phyloP scores from a whole-genome alignment of 2,888 invertebrate species.

The Seira sanloemensis region DNA sequence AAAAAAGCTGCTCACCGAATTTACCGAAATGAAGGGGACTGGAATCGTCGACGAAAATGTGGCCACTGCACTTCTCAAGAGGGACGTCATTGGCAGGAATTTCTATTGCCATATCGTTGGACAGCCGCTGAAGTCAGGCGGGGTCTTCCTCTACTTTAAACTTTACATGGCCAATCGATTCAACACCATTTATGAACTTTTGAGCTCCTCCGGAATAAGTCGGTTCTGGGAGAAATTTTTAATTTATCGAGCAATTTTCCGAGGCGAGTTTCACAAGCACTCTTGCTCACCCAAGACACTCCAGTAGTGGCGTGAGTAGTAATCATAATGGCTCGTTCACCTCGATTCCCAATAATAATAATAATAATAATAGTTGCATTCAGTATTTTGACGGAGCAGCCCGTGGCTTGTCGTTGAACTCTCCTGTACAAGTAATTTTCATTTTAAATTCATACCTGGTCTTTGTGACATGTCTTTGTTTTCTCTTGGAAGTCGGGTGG shows the following conservation, averaged over 20 bases:
- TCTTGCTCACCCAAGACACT: too few species aligned
- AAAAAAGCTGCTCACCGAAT: neutral
- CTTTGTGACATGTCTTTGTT: neutral
- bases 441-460: neutral
- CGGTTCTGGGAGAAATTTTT: neutral
- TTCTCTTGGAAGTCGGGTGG: neutral
- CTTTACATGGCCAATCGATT: neutral
- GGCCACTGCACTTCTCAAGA: neutral
- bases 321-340: too few species aligned
- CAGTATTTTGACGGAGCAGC: too few species aligned
- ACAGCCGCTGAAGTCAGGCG: neutral
- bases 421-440: neutral
- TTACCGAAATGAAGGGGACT: neutral
- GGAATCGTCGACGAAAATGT: neutral
- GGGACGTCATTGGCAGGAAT: neutral
- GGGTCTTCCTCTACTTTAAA: neutral
- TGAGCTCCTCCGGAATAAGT: neutral
- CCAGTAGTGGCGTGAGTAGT: too few species aligned
- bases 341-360: too few species aligned
- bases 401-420: neutral
- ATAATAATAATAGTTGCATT: too few species aligned
- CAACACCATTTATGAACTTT: neutral
- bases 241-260: neutral
- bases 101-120: neutral
- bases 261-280: neutral